Base-by-base conservation (phyloP, 2,797 vertebrate genomes). In the Lacerta bilineata region DNA sequence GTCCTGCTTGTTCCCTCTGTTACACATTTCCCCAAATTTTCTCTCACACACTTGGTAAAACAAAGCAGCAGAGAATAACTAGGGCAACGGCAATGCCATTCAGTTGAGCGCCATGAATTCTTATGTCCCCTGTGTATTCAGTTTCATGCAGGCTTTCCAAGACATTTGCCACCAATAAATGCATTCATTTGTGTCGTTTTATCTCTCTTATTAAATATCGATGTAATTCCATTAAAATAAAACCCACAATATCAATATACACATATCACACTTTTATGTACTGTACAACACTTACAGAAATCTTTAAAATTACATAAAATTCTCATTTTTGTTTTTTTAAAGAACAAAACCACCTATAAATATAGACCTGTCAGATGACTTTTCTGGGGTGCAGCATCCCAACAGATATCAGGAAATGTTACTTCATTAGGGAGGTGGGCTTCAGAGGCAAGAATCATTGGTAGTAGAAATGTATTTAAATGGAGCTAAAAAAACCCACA, bases 1-100 rank as follows among this genome's bases (percentile, higher is more conserved):
- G 50, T 15, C 50, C 13, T 55, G 50, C 11, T 41, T 6, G 46
- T 1, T 0, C 6, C 0, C 0, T 0, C 5, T 15, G 0, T 18
- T 74, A 92, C 94, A 13, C 9, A 77, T n/a, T 43, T 36, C 43
- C 23, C 61, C 10, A 90, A 20, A 80, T 64, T 69, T 0, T 88
- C 6, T 87, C 8, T 81, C 18, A 29, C 29, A n/a, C 11, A 82
- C 68, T 90, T 39, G 87, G n/a, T 33, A n/a, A 79, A n/a, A 84
- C 82, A 90, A 90, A 94, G 43, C 59, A 72, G 1, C 43, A 83
- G 84, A 91, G 76, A 89, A 87, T 84, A 90, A 86, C 43, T 89
- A 1, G 76, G 17, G 0, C 2, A 89, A 64, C 85, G 86, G 80
- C 33, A 89, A 68, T 69, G 85, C 69, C 25, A 81, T 80, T 93